These are phyloP conservation scores for Chymomyza caudatula DNA, from an alignment of 2,888 invertebrate species.

Conservation along the genomic window DNA sequence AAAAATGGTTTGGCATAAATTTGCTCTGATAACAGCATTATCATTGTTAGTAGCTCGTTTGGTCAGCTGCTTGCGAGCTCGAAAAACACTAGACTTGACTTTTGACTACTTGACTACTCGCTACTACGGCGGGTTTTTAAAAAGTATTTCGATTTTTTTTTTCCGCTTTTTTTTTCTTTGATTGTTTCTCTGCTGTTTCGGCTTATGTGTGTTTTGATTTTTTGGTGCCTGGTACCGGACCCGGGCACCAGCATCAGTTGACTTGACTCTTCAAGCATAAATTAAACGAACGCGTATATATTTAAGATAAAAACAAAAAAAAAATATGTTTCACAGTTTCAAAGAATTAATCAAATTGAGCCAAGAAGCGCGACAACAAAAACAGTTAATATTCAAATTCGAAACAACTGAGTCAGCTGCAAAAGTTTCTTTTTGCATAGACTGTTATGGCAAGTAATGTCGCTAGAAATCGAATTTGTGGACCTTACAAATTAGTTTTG, in stretches of 20 bases:
- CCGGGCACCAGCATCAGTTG: background rate
- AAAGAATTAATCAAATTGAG: constrained; percentile 59
- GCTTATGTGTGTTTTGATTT: constrained; percentile 26
- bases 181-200: constrained; percentile 59
- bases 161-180: constrained; percentile 24
- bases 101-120: background rate
- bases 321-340: constrained; percentile 36
- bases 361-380: constrained; percentile 42
- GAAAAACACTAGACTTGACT: background rate
- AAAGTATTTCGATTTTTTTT: background rate
- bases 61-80: background rate
- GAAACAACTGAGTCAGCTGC: constrained; percentile 17
- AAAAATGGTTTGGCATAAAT: constrained; percentile 9
- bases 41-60: background rate
- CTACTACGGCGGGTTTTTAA: background rate
- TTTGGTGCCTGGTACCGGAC: constrained; percentile 62
- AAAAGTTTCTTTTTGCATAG: constrained; percentile 34
- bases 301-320: too few relatives aligned
- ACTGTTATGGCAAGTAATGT: background rate
- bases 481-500: background rate
- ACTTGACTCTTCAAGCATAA: constrained; percentile 60
- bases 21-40: constrained; percentile 10
- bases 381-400: constrained; percentile 35
- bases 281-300: constrained; percentile 39
- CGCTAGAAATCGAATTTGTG: background rate